These are phyloP conservation scores for Eurypyga helias DNA, from an alignment of 2,113 vertebrate species.

Conservation along the genomic window DNA sequence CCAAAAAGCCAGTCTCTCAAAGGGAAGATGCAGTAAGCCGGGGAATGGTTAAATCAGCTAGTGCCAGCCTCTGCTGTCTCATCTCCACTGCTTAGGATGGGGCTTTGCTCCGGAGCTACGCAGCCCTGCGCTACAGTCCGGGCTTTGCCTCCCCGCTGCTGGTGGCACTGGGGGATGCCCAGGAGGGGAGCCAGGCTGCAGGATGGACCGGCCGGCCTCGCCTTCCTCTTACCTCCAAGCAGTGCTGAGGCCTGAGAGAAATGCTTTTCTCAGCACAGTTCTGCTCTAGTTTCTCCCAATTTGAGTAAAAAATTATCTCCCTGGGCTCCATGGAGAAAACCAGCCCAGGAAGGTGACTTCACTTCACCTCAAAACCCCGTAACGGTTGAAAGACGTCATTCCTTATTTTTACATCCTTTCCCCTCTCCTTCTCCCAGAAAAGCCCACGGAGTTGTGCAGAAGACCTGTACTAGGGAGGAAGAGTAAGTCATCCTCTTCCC, in stretches of 20 bases:
- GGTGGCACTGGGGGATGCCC: not conserved
- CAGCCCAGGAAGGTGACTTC: constrained; percentile 57
- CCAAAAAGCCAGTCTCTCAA: not conserved
- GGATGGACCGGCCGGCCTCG: rapidly evolving
- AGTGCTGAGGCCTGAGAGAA: not conserved
- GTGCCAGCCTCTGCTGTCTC: not conserved
- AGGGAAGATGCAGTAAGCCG: constrained; percentile 5
- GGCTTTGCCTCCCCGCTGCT: not conserved
- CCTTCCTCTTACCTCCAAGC: not conserved
- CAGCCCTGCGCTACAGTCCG: not conserved
- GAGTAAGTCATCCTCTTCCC: constrained; percentile 3
- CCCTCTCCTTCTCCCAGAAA: not conserved
- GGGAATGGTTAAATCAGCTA: not conserved
- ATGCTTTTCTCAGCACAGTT: constrained; percentile 49
- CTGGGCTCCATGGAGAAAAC: not conserved
- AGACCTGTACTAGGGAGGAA: not conserved
- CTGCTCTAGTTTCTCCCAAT: constrained; percentile 45
- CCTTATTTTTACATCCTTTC: constrained; percentile 43
- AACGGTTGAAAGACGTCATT: constrained; percentile 30
- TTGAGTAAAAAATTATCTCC: constrained; percentile 8
- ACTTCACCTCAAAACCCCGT: constrained; percentile 56
- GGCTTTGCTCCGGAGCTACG: not conserved
- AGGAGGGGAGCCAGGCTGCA: not conserved
- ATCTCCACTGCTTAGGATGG: not conserved
- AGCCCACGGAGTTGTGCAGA: not conserved